Evolutionary conservation across 35 echinoderm and acorn worm genomes (phyloP), one percentile per base, ranked within the genome.

Genomic region (Diadema setosum): DNA sequence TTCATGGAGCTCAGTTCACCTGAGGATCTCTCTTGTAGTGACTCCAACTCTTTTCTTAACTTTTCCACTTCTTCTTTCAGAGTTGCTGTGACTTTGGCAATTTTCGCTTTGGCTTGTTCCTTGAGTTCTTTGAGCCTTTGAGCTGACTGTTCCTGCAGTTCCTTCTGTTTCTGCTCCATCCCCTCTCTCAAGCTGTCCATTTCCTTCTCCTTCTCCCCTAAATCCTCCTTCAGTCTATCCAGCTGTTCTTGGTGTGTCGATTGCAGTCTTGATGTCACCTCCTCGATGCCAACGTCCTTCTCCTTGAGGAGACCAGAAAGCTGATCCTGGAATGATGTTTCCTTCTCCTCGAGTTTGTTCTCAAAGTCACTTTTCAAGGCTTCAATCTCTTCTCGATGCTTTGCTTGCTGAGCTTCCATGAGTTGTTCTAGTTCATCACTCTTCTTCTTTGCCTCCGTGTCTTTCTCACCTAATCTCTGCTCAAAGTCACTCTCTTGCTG

Each of bases 71-170:
- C 80, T 26, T 90, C 83, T 81, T 90, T 86, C 42, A 83, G 42
- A 84, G 75, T 56, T 61, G 48, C 78, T 86, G 85, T 17, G 89
- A 65, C 65, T 94, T 65, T 83, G 27, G 81, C 81, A 86, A 98
- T 94, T 49, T 98, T 98, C 2, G 48, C 92, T 63, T 98, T 98
- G 33, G 96, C 96, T 60, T 98, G 92, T 44, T 98, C 96, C 11
- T 86, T 91, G 41, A 98, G 63, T 55, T 98, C 92, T 23, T 87
- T 41, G 81, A 98, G 86, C 83, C 92, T 39, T 32, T 41, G 33
- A 42, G 5, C 21, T 4, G 73, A 78, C 21, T 78, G 33, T 44
- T 78, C 73, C 37, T 78, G 24, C 40, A 78, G 40, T 41, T 43
- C 8, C 1, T 44, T 90, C 39, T 94, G 91, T 12, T 94, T 98